These are phyloP conservation scores for Ferdinandea cuprea DNA, from an alignment of 2,888 invertebrate genomes.

Conservation along the genomic window DNA sequence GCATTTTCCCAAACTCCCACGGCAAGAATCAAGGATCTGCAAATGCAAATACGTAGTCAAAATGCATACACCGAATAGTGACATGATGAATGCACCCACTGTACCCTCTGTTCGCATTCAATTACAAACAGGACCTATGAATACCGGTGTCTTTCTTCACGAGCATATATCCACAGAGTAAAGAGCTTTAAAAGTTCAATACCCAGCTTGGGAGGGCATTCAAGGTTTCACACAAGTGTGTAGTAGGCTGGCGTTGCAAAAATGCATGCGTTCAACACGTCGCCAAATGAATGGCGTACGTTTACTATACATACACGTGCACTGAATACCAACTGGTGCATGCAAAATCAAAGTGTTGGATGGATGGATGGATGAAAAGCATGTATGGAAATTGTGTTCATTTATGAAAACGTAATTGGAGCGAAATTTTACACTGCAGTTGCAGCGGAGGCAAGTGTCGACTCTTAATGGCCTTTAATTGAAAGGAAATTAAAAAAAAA, in stretches of 20 bases:
- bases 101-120: no score
- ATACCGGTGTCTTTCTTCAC: neutral
- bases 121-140: no score
- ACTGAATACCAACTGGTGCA: conserved; percentile 58
- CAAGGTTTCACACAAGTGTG: conserved; percentile 4
- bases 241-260: conserved; percentile 13
- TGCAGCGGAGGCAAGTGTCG: conserved; percentile 35
- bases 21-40: no score
- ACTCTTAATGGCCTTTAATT: conserved; percentile 60
- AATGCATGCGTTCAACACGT: conserved; percentile 65
- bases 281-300: conserved; percentile 51
- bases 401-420: conserved; percentile 64
- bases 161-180: neutral
- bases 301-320: conserved; percentile 46
- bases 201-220: neutral
- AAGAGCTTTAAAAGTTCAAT: conserved; percentile 21
- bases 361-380: conserved; percentile 44
- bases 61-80: no score
- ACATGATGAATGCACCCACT: no score
- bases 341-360: conserved; percentile 50
- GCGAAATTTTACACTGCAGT: conserved; percentile 51
- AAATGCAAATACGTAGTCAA: no score
- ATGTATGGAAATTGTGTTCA: conserved; percentile 52
- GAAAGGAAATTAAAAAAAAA: conserved; percentile 24
- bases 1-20: no score